Evolutionary conservation across 2,797 vertebrate genomes (phyloP).

Genomic region (Semaprochilodus insignis): DNA sequence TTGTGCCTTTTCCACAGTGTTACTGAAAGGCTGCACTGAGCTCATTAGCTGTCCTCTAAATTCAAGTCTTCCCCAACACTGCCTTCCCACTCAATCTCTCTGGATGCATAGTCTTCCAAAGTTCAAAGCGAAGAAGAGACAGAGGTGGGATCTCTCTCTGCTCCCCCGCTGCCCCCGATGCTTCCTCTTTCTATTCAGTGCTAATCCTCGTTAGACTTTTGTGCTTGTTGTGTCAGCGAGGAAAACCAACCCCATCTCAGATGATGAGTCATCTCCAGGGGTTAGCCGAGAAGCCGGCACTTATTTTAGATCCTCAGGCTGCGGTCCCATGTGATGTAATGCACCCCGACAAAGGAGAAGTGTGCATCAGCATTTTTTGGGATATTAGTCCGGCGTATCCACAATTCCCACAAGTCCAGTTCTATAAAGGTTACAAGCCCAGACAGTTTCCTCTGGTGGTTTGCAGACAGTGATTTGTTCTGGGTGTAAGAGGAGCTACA

Average conservation of each 20-base stretch:
- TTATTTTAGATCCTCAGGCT: slow-evolving; percentile 10
- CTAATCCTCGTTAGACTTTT: slow-evolving; percentile 28
- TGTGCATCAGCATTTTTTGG: background rate
- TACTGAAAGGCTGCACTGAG: slow-evolving; percentile 32
- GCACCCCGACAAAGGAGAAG: slow-evolving; percentile 14
- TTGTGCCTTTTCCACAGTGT: slow-evolving; percentile 1
- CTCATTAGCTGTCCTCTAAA: slow-evolving; percentile 11
- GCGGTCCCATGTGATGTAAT: background rate
- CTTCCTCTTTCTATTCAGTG: slow-evolving; percentile 5
- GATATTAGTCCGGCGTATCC: slow-evolving; percentile 6
- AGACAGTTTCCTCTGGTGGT: background rate
- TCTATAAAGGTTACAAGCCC: slow-evolving; percentile 2
- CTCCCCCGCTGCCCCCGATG: background rate
- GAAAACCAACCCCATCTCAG: slow-evolving; percentile 20
- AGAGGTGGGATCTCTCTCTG: background rate
- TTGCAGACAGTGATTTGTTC: background rate
- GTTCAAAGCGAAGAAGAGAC: slow-evolving; percentile 15
- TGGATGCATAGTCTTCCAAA: slow-evolving; percentile 9
- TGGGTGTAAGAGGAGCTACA: background rate
- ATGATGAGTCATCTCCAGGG: slow-evolving; percentile 1
- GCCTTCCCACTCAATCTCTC: slow-evolving; percentile 25
- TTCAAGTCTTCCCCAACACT: slow-evolving; percentile 36
- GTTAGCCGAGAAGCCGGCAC: background rate
- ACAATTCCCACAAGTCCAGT: background rate
- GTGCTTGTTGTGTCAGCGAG: slow-evolving; percentile 2